phyloP scores from a whole-genome alignment of 1,140 invertebrate species.

The Drosophila lowei region DNA sequence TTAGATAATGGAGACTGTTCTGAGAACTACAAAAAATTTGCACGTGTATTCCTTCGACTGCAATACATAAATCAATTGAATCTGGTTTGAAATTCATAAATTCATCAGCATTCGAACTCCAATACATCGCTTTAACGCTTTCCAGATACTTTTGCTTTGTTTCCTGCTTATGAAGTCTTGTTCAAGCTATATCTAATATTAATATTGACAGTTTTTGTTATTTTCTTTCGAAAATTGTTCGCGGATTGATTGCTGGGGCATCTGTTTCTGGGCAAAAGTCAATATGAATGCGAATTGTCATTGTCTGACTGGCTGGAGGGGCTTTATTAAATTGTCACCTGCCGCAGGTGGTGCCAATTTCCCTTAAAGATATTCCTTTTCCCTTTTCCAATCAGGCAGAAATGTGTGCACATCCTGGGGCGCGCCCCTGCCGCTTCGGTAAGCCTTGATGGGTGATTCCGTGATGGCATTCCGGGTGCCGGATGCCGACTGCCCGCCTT shows the following conservation, averaged over 20 bases:
- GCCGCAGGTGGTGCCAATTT: conserved; percentile 59
- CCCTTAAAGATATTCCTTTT: conserved; percentile 25
- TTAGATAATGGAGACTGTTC: no score
- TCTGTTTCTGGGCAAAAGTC: conserved; percentile 21
- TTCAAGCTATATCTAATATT: background rate
- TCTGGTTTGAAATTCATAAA: background rate
- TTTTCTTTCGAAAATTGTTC: conserved; percentile 1
- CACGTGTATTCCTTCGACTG: no score
- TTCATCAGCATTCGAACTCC: background rate
- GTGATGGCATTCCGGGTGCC: conserved; percentile 18
- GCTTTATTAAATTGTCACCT: conserved; percentile 67
- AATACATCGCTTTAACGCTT: background rate
- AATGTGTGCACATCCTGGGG: conserved; percentile 2
- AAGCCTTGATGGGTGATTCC: conserved; percentile 29
- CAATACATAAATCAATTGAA: no score
- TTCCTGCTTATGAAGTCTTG: background rate
- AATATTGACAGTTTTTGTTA: background rate
- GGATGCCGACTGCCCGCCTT: conserved; percentile 4
- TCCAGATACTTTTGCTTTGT: no score
- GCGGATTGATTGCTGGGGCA: conserved; percentile 37
- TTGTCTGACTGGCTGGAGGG: conserved; percentile 9
- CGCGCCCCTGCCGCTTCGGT: conserved; percentile 42
- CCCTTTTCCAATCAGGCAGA: conserved; percentile 19
- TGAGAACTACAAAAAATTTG: no score
- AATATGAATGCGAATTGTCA: conserved; percentile 56